Conservation (phyloP, 2,888 invertebrate species). For the Torymus aiolomorphi region DNA sequence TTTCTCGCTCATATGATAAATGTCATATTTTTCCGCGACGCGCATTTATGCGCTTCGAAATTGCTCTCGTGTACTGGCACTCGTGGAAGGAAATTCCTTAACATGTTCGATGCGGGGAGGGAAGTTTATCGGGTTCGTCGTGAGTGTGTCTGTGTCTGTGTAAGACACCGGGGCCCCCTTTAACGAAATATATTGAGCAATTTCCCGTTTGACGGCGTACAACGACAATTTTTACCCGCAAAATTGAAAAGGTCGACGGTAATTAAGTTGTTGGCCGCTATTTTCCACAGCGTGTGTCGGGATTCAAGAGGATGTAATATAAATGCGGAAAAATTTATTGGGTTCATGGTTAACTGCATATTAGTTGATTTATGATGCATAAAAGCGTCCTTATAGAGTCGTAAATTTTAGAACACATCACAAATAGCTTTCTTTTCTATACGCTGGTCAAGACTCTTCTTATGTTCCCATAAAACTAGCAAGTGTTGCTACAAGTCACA, state of each 20-base stretch:
- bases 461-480: too few relatives aligned
- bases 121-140: slow-evolving; percentile 36
- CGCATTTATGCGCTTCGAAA: slow-evolving; percentile 13
- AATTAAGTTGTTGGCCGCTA: slow-evolving; percentile 32
- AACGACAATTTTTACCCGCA: slow-evolving; percentile 35
- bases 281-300: background rate
- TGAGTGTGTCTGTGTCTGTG: slow-evolving; percentile 18
- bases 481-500: too few relatives aligned
- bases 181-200: slow-evolving; percentile 58
- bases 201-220: slow-evolving; percentile 45
- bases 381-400: too few relatives aligned
- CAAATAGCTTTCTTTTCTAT: too few relatives aligned
- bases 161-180: slow-evolving; percentile 46
- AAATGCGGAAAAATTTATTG: too few relatives aligned
- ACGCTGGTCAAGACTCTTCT: too few relatives aligned
- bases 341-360: too few relatives aligned
- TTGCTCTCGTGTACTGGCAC: slow-evolving; percentile 3
- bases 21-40: slow-evolving; percentile 24
- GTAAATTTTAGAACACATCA: too few relatives aligned
- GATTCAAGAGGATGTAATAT: too few relatives aligned
- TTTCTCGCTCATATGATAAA: slow-evolving; percentile 14
- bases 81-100: slow-evolving; percentile 38
- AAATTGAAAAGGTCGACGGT: slow-evolving; percentile 34
- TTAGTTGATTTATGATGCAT: too few relatives aligned
- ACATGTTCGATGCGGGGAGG: slow-evolving; percentile 21